Percentiles rank a stretch among this genome's conserved stretches.
phyloP scores from a whole-genome alignment of 2,888 invertebrate genomes.

The Pterobdella sp. region DNA sequence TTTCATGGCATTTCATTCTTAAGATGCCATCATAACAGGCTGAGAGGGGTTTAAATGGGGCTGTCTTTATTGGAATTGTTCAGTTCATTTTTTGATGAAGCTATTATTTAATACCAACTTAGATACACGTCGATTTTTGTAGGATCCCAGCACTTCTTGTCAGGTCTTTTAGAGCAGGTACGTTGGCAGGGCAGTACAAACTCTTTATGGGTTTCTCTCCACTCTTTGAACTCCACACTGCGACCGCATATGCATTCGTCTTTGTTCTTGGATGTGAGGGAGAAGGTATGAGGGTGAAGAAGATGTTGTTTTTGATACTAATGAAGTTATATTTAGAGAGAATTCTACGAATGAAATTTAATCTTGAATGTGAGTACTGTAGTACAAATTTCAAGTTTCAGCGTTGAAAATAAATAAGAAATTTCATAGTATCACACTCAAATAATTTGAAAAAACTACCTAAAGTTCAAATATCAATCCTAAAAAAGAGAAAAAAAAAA shows the following conservation, averaged over 20 bases:
- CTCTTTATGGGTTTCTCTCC: not conserved
- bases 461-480: too few species aligned
- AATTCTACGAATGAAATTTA: too few species aligned
- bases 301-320: not conserved
- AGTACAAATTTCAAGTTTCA: too few species aligned
- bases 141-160: conserved; percentile 9
- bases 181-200: not conserved
- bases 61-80: not conserved
- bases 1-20: not conserved
- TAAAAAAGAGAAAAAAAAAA: too few species aligned
- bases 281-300: not conserved
- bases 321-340: not conserved
- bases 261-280: not conserved
- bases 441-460: too few species aligned
- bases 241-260: not conserved
- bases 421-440: too few species aligned
- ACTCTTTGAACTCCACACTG: not conserved
- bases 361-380: too few species aligned
- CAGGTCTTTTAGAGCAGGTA: not conserved
- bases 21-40: conserved; percentile 8
- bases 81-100: not conserved
- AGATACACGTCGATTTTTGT: not conserved
- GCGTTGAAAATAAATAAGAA: too few species aligned
- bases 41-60: not conserved
- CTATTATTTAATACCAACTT: not conserved